Base-by-base conservation (phyloP, 2,888 invertebrate species). In the Autographa pulchrina region DNA sequence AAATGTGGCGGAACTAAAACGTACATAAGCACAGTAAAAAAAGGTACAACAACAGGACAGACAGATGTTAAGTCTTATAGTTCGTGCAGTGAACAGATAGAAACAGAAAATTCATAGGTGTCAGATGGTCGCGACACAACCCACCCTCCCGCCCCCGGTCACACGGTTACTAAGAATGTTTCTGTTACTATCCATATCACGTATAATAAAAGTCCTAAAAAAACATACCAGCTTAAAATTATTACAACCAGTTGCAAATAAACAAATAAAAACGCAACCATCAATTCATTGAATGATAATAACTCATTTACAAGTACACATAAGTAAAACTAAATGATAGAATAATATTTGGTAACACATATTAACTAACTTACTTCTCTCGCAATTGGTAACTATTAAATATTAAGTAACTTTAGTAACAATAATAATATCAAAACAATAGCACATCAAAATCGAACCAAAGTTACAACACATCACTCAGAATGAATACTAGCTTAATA, bases 291-390 rank as follows among this genome's bases (percentile, higher is more conserved):
- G 56, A 70, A 43, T 59, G 8, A 75, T 63, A 41, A 13, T 25
- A 56, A 56, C 25, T 25, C 41, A 66, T 68, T 73, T 62, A 74
- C 65, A 64, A 63, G 32, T 67, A 63, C 68, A 65, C 65, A 59
- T 66, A 65, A 58, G 76, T 73, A 80, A 61, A 72, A 64, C 68
- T 78, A 81, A 74, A 72, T 66, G 64, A 68, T 81, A 79, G 65
- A 78, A 71, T 86, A 85, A 81, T 86, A 84, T 85, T 86, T 86
- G 86, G 86, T 86, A 86, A 85, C 85, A 76, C 70, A 70, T 62
- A 76, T 62, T 58, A 61, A 69, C 66, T 71, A 75, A 70, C 61
- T 13, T 52, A 72, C 62, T 75, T 69, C 73, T 70, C 65, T 78
- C 68, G 68, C 60, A 78, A 79, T 79, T 83, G 84, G 80, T 84